Conservation (phyloP, 2,113 vertebrate genomes). For the Andinoacara biseriatus region DNA sequence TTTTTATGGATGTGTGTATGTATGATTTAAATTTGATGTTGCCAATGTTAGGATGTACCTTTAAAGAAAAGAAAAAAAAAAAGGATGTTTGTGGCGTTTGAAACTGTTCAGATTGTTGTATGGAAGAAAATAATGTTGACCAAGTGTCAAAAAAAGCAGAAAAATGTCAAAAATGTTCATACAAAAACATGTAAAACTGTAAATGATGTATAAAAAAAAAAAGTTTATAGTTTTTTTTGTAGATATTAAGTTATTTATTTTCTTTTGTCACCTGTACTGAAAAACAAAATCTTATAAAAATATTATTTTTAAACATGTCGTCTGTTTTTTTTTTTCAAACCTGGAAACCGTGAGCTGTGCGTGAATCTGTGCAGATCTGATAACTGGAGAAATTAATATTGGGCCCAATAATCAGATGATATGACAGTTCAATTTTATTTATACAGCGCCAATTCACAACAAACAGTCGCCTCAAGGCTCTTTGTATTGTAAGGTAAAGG, state of each 20-base stretch:
- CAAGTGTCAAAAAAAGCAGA: slow-evolving; percentile 51
- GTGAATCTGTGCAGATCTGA: too few relatives aligned
- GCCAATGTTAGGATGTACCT: slow-evolving; percentile 65
- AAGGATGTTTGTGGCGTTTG: neutral
- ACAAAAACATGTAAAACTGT: slow-evolving; percentile 85
- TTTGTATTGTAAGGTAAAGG: too few relatives aligned
- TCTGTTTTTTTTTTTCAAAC: neutral
- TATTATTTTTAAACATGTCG: slow-evolving; percentile 63
- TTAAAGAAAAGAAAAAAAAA: slow-evolving; percentile 11
- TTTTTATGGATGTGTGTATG: slow-evolving; percentile 39
- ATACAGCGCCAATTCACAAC: too few relatives aligned
- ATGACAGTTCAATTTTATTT: too few relatives aligned
- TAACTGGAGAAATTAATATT: too few relatives aligned
- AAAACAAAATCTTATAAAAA: slow-evolving; percentile 70
- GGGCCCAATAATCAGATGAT: too few relatives aligned
- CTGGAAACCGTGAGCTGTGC: neutral
- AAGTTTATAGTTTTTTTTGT: slow-evolving; percentile 92
- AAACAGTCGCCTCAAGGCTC: too few relatives aligned
- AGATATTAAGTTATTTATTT: slow-evolving; percentile 96
- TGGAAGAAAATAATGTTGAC: slow-evolving; percentile 44
- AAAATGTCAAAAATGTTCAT: slow-evolving; percentile 71
- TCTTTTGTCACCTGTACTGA: slow-evolving; percentile 72
- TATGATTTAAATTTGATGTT: slow-evolving; percentile 41
- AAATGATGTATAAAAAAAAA: slow-evolving; percentile 83
- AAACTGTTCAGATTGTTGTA: slow-evolving; percentile 45